These are phyloP conservation scores for Pyrrhia umbra DNA, from an alignment of 2,888 invertebrate genomes.

Conservation along the genomic window DNA sequence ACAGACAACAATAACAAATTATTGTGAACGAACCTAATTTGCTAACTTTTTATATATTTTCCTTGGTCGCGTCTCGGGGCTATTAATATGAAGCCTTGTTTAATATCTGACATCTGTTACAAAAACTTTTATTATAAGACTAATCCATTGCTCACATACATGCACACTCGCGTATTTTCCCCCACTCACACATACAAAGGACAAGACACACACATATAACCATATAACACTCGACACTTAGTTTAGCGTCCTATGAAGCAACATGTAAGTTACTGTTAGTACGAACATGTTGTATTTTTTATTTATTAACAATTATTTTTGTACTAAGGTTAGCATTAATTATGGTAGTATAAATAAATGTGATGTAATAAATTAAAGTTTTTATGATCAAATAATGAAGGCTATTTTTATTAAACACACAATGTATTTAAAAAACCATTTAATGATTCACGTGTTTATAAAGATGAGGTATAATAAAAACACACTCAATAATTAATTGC, in stretches of 20 bases:
- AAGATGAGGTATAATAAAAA: neutral
- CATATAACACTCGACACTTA: conserved; percentile 76
- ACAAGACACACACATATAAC: conserved; percentile 21
- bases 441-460: neutral
- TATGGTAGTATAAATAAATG: conserved; percentile 19
- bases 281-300: conserved; percentile 34
- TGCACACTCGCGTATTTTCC: conserved; percentile 68
- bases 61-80: conserved; percentile 82
- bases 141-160: conserved; percentile 88
- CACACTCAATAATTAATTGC: neutral
- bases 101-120: conserved; percentile 90
- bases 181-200: conserved; percentile 64
- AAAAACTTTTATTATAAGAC: conserved; percentile 90
- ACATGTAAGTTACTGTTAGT: conserved; percentile 73
- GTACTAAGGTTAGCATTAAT: conserved; percentile 39
- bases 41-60: conserved; percentile 88
- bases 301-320: conserved; percentile 23
- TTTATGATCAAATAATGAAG: conserved; percentile 27
- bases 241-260: conserved; percentile 79
- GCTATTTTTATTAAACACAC: conserved; percentile 1
- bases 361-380: conserved; percentile 35
- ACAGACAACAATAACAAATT: conserved; percentile 79
- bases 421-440: neutral
- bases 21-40: conserved; percentile 83
- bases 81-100: conserved; percentile 89